Percentiles rank a stretch among this genome's conserved stretches.
phyloP scores from a whole-genome alignment of 2,113 vertebrate genomes.

The Neomonachus schauinslandi region DNA sequence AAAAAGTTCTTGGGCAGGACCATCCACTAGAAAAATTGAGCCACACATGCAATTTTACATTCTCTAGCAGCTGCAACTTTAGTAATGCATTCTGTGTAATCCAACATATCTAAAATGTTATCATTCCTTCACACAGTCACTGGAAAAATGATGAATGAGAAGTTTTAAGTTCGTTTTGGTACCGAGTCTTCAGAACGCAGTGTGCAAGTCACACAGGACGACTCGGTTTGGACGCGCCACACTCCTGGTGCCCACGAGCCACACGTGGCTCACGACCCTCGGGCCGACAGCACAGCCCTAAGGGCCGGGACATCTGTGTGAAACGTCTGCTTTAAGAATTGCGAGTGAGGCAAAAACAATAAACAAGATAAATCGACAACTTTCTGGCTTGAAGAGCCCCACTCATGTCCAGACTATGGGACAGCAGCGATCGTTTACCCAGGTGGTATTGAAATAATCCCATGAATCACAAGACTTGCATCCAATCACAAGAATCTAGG shows the following conservation, averaged over 20 bases:
- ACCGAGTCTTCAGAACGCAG: background rate
- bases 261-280: background rate
- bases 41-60: background rate
- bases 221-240: background rate
- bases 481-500: background rate
- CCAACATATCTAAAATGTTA: background rate
- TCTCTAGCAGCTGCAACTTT: background rate
- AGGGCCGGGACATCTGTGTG: no score
- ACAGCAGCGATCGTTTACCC: rapidly evolving
- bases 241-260: rapidly evolving
- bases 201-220: rapidly evolving
- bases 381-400: background rate
- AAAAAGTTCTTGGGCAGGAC: background rate
- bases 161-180: background rate
- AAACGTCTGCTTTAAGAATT: background rate
- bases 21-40: background rate
- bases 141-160: rapidly evolving
- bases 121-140: background rate
- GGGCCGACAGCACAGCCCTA: rapidly evolving
- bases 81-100: background rate
- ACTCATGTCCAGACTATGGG: background rate
- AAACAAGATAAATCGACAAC: background rate
- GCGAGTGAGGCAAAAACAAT: background rate
- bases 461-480: background rate
- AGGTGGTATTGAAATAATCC: background rate